These are phyloP conservation scores for Cremastinae sp. DNA, from an alignment of 2,888 invertebrate species.

Conservation along the genomic window DNA sequence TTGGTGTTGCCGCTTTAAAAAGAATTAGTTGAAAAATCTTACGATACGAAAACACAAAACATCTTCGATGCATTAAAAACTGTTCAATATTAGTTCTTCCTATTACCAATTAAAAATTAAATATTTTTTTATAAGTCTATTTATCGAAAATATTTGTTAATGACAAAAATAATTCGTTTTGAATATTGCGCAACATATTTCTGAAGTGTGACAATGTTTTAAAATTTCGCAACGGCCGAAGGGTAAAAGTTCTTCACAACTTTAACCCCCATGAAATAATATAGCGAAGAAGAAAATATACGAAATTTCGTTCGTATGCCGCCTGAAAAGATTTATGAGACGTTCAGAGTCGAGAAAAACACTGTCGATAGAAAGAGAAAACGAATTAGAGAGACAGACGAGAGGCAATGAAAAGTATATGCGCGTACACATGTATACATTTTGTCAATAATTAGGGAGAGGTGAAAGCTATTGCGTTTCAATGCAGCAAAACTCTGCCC, in stretches of 20 bases:
- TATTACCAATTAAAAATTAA: too few relatives aligned
- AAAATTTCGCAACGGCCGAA: conserved; percentile 31
- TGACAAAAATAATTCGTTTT: too few relatives aligned
- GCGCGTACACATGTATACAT: background rate
- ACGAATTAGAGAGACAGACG: background rate
- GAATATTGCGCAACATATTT: background rate
- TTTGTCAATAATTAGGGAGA: conserved; percentile 54
- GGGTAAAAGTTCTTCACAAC: conserved; percentile 49
- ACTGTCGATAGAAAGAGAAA: too few relatives aligned
- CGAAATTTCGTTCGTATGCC: conserved; percentile 1
- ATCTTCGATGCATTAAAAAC: too few relatives aligned
- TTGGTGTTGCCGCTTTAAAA: background rate
- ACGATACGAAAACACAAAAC: too few relatives aligned
- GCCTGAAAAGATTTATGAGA: conserved; percentile 29
- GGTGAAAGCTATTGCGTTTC: conserved; percentile 58
- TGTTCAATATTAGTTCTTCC: too few relatives aligned
- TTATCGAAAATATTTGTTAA: too few relatives aligned
- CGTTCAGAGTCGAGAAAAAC: background rate
- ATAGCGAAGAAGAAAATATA: background rate
- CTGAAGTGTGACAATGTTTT: conserved; percentile 23
- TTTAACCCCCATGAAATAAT: conserved; percentile 14
- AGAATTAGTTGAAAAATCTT: background rate
- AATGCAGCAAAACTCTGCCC: conserved; percentile 37
- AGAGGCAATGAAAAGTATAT: conserved; percentile 56
- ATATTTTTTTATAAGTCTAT: too few relatives aligned